Base-by-base conservation (phyloP, 2,797 vertebrate genomes). In the Spinus pinus region DNA sequence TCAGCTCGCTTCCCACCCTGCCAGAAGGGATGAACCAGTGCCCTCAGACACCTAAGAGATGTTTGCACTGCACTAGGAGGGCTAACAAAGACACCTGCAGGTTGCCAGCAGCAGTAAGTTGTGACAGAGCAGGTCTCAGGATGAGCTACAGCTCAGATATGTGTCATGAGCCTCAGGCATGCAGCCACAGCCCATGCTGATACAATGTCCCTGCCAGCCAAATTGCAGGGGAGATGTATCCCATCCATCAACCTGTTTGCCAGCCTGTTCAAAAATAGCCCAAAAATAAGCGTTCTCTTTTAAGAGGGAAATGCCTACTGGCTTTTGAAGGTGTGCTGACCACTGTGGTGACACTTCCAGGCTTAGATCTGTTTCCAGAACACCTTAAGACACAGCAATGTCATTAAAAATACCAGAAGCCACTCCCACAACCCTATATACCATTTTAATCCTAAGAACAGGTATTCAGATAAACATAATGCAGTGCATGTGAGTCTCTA, bases 11-110 rank as follows among this genome's bases (percentile, higher is more conserved):
- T 84, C 47, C 51, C 41, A 28, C 5, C 15, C 9, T 5, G 8
- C 2, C 66, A 70, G 49, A 87, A n/a, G 30, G 27, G 44, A 41
- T 37, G 28, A 53, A 33, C 13, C 7, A 51, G 47, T 0, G 1
- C 53, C 33, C 46, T 31, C 0, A 1, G 60, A 28, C 16, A 14
- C 64, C 41, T 4, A 0, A 2, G 7, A 46, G 51, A 1, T 2
- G 18, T 58, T 49, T n/a, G 51, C 30, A 2, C 7, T 24, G 62
- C 39, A 1, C 4, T 5, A 3, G 39, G 51, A 80, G 28, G 44
- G 71, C 23, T 13, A 27, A 14, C 33, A 17, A 8, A 66, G 64
- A 42, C 23, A 25, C 30, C 30, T 58, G 62, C 12, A 14, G 73
- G 62, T 14, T 83, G 57, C 65, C 39, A 20, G 39, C 3, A 31